A percentile compares a stretch with the other conserved stretches of the same genome.
Conservation (phyloP, 1,140 invertebrate species). For the Carcinoscorpius rotundicauda region DNA sequence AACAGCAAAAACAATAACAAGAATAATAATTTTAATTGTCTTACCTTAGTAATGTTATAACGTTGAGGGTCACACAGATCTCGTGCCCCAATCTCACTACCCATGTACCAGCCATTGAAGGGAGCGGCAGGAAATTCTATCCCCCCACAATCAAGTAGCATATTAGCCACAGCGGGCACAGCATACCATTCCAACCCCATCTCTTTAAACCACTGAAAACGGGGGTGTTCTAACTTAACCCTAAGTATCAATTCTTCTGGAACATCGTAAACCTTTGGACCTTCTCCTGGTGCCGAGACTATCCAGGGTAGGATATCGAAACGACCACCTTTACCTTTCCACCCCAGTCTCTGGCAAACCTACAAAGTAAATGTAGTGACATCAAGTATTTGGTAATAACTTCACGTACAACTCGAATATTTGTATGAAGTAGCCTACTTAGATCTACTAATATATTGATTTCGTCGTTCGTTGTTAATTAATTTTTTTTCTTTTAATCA, state of each 20-base stretch:
- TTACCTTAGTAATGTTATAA: constrained; percentile 29
- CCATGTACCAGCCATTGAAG: constrained; percentile 29
- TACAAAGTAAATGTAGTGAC: constrained; percentile 30
- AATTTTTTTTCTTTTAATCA: too few relatives aligned
- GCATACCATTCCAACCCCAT: constrained; percentile 30
- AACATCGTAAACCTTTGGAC: constrained; percentile 80
- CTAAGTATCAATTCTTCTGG: constrained; percentile 72
- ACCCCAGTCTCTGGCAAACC: constrained; percentile 78
- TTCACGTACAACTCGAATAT: too few relatives aligned
- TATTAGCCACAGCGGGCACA: constrained; percentile 30
- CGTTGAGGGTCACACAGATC: constrained; percentile 29
- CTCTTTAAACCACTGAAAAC: constrained; percentile 27
- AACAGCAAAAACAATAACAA: constrained; percentile 25
- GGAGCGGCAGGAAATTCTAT: constrained; percentile 29
- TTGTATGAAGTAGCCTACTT: too few relatives aligned
- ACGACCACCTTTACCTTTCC: constrained; percentile 59
- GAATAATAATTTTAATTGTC: not conserved
- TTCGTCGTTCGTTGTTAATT: too few relatives aligned
- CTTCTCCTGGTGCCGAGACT: constrained; percentile 77
- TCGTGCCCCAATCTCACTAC: constrained; percentile 30
- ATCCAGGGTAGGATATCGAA: constrained; percentile 84
- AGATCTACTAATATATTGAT: too few relatives aligned
- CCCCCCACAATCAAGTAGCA: constrained; percentile 32
- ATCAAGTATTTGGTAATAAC: too few relatives aligned
- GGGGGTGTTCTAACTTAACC: constrained; percentile 67